Evolutionary conservation across 2,797 vertebrate species (phyloP), one percentile per base, ranked within the genome.

Genomic region (Gallirallus australis): DNA sequence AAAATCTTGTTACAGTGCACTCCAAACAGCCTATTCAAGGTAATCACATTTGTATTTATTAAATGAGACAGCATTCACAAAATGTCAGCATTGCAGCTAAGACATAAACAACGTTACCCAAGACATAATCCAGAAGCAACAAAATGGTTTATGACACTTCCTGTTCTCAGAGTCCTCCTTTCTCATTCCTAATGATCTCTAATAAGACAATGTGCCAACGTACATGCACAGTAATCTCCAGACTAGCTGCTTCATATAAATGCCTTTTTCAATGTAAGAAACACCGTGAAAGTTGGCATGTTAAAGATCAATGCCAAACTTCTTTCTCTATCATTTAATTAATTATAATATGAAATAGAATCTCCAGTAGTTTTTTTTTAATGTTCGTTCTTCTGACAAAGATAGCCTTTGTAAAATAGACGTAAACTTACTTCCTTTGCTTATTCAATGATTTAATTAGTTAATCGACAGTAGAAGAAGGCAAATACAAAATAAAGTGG

Each of bases 41-140:
- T 90, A 93, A 94, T 70, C 77, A 56, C 39, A 73, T 96, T 92
- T 94, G 21, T 95, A 89, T 77, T 89, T 94, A 93, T 95, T 68
- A 82, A 93, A 96, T 50, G 70, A 90, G 92, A 65, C 77, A 90
- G 53, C 56, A 57, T 73, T 93, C 75, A 73, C 69, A 82, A 93
- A 89, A 93, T 52, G 64, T 84, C 94, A 95, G 42, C 52, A 9
- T 84, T 88, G 81, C 47, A 94, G 82, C 48, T 70, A 79, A 79
- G 88, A 70, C 33, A 56, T 84, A 93, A 96, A 95, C 57, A 70
- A 63, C 1, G 4, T 83, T 89, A 91, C 28, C 23, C 56, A 56
- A 65, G 82, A 97, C 65, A 89, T 50, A 96, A 39, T 90, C 95
- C 95, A 97, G 92, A 91, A 91, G 68, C 86, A 89, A 60, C 37